Percentiles rank a stretch among this genome's conserved stretches.
These are phyloP conservation scores for Rhynchonycteris naso DNA, from an alignment of 2,797 vertebrate genomes.

Conservation along the genomic window DNA sequence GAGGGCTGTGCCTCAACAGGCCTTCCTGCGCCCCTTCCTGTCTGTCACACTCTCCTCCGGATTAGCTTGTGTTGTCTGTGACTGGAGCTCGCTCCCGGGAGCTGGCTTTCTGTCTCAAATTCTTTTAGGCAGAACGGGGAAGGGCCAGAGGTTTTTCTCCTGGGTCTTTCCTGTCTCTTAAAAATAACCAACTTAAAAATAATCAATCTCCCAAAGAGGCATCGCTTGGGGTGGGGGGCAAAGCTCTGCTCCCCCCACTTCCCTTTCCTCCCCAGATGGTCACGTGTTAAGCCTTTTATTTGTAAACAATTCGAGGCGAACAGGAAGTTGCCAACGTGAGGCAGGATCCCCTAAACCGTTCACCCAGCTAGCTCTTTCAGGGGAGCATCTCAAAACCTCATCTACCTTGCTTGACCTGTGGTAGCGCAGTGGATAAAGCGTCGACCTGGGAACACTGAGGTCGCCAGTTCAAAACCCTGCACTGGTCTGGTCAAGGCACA, in stretches of 20 bases:
- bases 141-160: neutral
- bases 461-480: too few species aligned
- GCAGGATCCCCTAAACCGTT: neutral
- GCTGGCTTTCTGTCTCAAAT: neutral
- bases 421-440: too few species aligned
- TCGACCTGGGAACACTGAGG: too few species aligned
- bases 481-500: too few species aligned
- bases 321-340: neutral
- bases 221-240: neutral
- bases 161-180: neutral
- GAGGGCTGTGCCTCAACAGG: neutral
- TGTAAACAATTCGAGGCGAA: neutral
- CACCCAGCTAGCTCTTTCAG: neutral
- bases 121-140: neutral
- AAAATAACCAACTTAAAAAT: neutral
- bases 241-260: neutral
- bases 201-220: neutral
- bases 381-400: neutral
- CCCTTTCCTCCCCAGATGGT: neutral
- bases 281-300: neutral
- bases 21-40: neutral
- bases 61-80: neutral
- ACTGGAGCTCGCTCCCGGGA: neutral
- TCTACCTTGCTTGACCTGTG: too few species aligned
- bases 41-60: neutral